Percentiles rank a stretch among this genome's conserved stretches.
phyloP scores from a whole-genome alignment of 2,888 invertebrate species.

The Molanna angustata region DNA sequence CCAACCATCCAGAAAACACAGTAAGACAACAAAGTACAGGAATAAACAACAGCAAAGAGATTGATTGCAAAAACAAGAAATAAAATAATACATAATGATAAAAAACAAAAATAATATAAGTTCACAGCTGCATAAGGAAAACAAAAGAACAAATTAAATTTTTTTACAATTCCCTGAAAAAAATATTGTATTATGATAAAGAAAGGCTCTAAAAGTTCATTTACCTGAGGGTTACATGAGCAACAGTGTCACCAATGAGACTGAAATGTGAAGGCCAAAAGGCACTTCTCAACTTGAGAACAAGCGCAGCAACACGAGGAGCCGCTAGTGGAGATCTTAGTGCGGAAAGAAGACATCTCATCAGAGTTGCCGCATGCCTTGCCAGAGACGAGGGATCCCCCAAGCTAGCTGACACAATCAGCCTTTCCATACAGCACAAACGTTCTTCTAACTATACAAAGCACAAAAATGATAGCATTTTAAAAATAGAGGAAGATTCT shows the following conservation, averaged over 20 bases:
- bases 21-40: no score
- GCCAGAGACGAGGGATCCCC: constrained; percentile 46
- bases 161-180: not conserved
- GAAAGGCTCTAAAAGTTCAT: not conserved
- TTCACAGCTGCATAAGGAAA: not conserved
- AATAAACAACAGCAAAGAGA: no score
- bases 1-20: no score
- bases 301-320: constrained; percentile 60
- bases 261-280: constrained; percentile 43
- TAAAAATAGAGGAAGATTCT: no score
- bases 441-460: constrained; percentile 36
- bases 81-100: not conserved
- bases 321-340: constrained; percentile 78
- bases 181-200: no score
- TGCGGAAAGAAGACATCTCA: constrained; percentile 55
- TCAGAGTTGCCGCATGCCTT: constrained; percentile 30
- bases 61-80: no score
- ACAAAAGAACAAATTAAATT: not conserved
- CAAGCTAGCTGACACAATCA: constrained; percentile 49
- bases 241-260: constrained; percentile 59
- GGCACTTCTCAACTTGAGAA: constrained; percentile 55
- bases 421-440: constrained; percentile 49
- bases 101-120: not conserved
- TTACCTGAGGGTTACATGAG: constrained; percentile 68
- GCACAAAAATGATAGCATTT: no score